Conservation (phyloP, 2,888 invertebrate genomes). For the Caenorhabditis wallacei region DNA sequence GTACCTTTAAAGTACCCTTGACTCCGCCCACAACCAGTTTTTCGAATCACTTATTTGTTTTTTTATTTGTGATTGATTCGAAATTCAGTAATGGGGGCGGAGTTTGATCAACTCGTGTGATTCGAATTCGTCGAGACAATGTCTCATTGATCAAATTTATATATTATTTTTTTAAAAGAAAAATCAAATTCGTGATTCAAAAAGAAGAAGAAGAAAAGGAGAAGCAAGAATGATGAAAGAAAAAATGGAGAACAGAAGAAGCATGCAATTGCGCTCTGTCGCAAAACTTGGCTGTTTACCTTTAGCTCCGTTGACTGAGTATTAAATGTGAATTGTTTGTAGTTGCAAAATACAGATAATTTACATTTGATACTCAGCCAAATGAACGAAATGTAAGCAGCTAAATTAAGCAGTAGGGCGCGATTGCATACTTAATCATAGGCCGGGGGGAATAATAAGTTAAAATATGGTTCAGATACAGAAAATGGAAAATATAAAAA, state of each 20-base stretch:
- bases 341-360: no score
- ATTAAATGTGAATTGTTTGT: no score
- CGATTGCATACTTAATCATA: no score
- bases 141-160: conserved; percentile 60
- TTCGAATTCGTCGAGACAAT: not conserved
- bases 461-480: not conserved
- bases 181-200: conserved; percentile 44
- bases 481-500: conserved; percentile 3
- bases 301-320: no score
- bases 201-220: no score
- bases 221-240: conserved; percentile 51
- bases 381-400: no score
- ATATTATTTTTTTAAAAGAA: not conserved
- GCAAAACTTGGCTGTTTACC: no score
- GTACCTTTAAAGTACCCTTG: conserved; percentile 9
- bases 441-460: conserved; percentile 36
- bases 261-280: no score
- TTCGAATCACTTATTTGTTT: conserved; percentile 16
- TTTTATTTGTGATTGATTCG: conserved; percentile 2
- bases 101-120: not conserved
- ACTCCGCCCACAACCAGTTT: conserved; percentile 51
- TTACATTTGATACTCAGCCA: no score
- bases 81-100: conserved; percentile 15
- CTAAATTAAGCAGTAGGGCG: no score
- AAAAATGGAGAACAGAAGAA: conserved; percentile 6